Conservation (phyloP, 2,888 invertebrate species). For the Clitarchus hookeri region DNA sequence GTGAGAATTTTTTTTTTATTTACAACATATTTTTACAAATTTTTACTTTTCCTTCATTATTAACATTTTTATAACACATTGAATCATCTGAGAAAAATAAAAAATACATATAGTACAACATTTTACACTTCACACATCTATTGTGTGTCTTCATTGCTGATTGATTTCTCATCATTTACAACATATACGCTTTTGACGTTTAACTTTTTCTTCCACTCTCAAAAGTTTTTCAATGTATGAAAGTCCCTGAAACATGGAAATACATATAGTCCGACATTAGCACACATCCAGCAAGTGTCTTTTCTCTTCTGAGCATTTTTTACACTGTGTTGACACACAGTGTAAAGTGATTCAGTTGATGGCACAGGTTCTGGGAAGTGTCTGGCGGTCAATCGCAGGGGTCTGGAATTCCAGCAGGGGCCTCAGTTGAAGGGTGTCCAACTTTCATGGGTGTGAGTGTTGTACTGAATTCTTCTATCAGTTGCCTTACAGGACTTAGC, state of each 20-base stretch:
- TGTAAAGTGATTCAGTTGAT: neutral
- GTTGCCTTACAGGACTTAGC: slow-evolving; percentile 37
- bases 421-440: slow-evolving; percentile 20
- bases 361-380: slow-evolving; percentile 30
- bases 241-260: slow-evolving; percentile 24
- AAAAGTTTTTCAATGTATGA: neutral
- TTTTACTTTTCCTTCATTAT: too few relatives aligned
- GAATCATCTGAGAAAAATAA: too few relatives aligned
- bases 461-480: slow-evolving; percentile 39
- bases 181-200: too few relatives aligned
- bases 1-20: too few relatives aligned
- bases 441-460: slow-evolving; percentile 26
- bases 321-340: slow-evolving; percentile 4
- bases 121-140: too few relatives aligned
- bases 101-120: too few relatives aligned
- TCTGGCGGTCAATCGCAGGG: slow-evolving; percentile 36
- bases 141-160: too few relatives aligned
- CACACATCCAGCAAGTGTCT: slow-evolving; percentile 24
- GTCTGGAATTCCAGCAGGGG: neutral
- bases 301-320: neutral
- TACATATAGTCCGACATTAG: slow-evolving; percentile 22
- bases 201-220: too few relatives aligned
- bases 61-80: too few relatives aligned
- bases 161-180: too few relatives aligned
- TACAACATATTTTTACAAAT: too few relatives aligned